Conservation (phyloP, 2,888 invertebrate species). For the Syrista parreyssii region DNA sequence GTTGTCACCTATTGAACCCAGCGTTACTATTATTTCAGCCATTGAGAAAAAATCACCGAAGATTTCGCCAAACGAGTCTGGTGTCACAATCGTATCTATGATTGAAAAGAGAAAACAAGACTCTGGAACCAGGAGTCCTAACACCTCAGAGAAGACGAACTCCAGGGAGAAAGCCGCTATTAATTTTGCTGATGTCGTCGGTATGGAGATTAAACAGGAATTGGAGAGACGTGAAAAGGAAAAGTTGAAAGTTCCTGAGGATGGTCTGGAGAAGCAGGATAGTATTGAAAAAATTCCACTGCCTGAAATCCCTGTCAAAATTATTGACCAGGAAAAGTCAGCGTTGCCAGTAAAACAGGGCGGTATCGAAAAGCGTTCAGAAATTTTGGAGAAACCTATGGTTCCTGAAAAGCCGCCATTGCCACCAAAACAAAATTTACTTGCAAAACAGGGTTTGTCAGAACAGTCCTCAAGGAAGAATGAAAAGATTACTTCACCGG, state of each 20-base stretch:
- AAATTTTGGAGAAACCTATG: constrained; percentile 28
- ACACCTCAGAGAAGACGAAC: constrained; percentile 37
- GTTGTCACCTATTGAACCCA: constrained; percentile 52
- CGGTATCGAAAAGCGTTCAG: constrained; percentile 25
- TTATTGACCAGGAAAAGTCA: constrained; percentile 13
- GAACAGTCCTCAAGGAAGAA: constrained; percentile 11
- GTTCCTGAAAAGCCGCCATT: constrained; percentile 32
- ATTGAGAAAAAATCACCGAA: constrained; percentile 51
- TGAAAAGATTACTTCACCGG: not conserved
- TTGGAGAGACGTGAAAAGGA: constrained; percentile 52
- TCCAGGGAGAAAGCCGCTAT: constrained; percentile 37
- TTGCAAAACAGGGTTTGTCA: constrained; percentile 15
- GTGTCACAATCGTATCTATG: constrained; percentile 52
- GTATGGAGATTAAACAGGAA: constrained; percentile 56
- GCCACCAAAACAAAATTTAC: constrained; percentile 32
- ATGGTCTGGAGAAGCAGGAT: constrained; percentile 57
- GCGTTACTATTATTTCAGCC: constrained; percentile 49
- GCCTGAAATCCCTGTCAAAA: constrained; percentile 55
- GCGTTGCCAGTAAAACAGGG: constrained; percentile 30
- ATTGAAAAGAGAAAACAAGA: constrained; percentile 56
- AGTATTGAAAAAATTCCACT: constrained; percentile 62
- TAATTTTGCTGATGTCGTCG: constrained; percentile 56
- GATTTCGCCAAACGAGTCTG: constrained; percentile 52
- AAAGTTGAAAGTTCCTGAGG: constrained; percentile 51
- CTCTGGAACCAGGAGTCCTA: constrained; percentile 31